Percentiles rank a stretch among this genome's conserved stretches.
Evolutionary conservation across 2,797 vertebrate species (phyloP).

Genomic region (Fringilla coelebs): DNA sequence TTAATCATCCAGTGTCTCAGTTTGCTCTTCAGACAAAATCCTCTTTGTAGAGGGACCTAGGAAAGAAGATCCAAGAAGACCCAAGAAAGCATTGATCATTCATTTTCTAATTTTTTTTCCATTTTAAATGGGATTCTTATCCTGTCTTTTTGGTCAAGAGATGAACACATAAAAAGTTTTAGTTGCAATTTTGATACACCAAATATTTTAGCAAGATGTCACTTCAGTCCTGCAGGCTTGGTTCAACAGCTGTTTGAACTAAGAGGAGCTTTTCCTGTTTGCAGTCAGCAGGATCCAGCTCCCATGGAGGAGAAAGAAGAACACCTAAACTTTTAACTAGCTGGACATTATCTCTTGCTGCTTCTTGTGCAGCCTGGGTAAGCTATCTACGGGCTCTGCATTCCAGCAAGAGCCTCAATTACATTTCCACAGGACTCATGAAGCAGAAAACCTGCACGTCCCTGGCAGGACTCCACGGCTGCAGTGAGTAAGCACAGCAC

Average conservation of each 20-base stretch:
- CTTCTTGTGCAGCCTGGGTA: background rate
- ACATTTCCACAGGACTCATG: background rate
- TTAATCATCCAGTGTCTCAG: background rate
- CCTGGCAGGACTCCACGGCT: background rate
- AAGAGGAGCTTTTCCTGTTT: background rate
- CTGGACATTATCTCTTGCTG: background rate
- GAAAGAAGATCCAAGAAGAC: background rate
- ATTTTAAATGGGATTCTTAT: background rate
- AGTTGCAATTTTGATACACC: background rate
- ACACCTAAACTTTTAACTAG: background rate
- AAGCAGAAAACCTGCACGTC: background rate
- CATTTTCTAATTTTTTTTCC: background rate
- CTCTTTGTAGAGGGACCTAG: background rate
- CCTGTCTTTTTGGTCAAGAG: background rate
- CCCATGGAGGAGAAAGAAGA: background rate
- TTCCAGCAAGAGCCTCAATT: background rate
- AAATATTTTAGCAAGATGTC: background rate
- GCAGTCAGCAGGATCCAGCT: background rate
- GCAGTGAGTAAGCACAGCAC: background rate
- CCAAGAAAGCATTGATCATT: background rate
- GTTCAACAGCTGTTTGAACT: background rate
- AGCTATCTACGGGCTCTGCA: background rate
- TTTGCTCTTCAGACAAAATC: background rate
- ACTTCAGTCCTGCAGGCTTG: background rate
- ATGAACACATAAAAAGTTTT: background rate